Percentiles rank a stretch among this genome's conserved stretches.
Conservation (phyloP, 2,888 invertebrate genomes). For the Dermolepida albohirtum region DNA sequence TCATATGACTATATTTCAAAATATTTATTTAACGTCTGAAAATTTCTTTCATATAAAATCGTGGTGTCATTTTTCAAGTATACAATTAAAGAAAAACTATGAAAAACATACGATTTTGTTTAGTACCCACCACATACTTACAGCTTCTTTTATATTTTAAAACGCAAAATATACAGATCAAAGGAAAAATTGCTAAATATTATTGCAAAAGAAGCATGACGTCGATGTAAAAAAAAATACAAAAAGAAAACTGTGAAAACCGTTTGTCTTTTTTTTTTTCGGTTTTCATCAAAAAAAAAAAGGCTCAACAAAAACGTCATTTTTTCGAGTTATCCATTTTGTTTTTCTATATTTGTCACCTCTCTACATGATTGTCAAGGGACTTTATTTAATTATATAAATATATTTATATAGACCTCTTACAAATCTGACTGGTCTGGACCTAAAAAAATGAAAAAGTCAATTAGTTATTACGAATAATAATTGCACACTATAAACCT, state of each 20-base stretch:
- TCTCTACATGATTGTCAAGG: constrained; percentile 15
- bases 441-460: constrained; percentile 65
- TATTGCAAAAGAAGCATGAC: constrained; percentile 31
- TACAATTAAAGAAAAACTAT: constrained; percentile 1
- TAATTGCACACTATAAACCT: constrained; percentile 6
- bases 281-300: constrained; percentile 3
- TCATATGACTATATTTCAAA: neutral
- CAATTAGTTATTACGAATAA: neutral
- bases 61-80: neutral
- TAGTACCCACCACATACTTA: neutral
- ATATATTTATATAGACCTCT: constrained; percentile 49
- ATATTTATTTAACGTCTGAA: neutral
- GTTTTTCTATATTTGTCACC: constrained; percentile 5
- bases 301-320: constrained; percentile 15
- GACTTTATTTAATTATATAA: constrained; percentile 31
- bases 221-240: constrained; percentile 12
- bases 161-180: constrained; percentile 38
- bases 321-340: constrained; percentile 18
- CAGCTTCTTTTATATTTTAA: constrained; percentile 6
- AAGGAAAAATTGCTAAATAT: constrained; percentile 22
- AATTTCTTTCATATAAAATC: constrained; percentile 1
- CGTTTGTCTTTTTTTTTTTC: neutral
- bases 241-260: constrained; percentile 8
- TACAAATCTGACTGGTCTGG: constrained; percentile 74
- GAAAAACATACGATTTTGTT: neutral